Evolutionary conservation across 2,113 vertebrate species (phyloP), one percentile per base, ranked within the genome.

Genomic region (Empidonax traillii): DNA sequence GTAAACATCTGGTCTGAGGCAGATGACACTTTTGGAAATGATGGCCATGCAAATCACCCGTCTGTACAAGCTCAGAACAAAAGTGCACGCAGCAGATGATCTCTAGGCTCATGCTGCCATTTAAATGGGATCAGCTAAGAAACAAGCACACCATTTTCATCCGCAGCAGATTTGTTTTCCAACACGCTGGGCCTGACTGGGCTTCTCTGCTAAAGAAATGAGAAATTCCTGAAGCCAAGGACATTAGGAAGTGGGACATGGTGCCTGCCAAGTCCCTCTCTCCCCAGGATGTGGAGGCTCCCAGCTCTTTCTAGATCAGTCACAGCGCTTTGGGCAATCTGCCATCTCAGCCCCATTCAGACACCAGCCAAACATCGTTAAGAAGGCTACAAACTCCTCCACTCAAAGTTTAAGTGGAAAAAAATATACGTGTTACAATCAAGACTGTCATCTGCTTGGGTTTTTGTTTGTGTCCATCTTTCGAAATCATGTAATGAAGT

Each of bases 1-100:
- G 79, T 66, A 94, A 96, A 95, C 94, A 97, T 95, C 96, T 96
- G 94, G 85, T 96, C 65, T 46, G 86, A 90, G 94, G 76, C 92
- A 93, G 88, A 95, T 1, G 8, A 94, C 88, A 92, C 83, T 96
- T 96, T 73, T 92, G 93, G 94, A 96, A 94, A 27, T 5, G 79
- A 95, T 58, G 90, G 94, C 67, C 93, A 92, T 76, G 88, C 88
- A 95, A 96, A 96, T 92, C 65, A 53, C 76, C 67, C 25, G 21
- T 75, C 93, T 96, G 88, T 43, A 87, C 27, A 12, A 53, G 84
- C 90, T 87, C 92, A 46, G 73, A 92, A 81, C 79, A 94, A 90
- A 93, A 90, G 41, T 1, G 2, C 80, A 66, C 39, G 7, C n/a
- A 90, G 84, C 90, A 90, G 86, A 95, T 76, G 85, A 94, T 76